These are phyloP conservation scores for Gnathonemus longibarbis DNA, from an alignment of 2,113 vertebrate species.

Conservation along the genomic window DNA sequence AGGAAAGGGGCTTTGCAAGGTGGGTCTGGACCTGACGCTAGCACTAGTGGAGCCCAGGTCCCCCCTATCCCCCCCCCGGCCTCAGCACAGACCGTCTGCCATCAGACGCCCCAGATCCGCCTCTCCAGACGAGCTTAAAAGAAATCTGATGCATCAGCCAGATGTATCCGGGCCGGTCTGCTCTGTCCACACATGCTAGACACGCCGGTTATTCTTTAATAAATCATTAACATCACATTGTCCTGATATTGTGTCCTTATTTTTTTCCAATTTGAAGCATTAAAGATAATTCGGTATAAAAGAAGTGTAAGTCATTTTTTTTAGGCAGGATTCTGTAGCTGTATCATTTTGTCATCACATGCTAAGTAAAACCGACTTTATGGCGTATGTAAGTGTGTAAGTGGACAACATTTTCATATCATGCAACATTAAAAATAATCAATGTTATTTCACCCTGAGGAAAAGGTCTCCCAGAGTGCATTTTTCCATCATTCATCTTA, in stretches of 20 bases:
- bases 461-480: not conserved
- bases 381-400: not conserved
- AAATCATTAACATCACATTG: not conserved
- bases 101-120: not conserved
- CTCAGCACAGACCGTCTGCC: not conserved
- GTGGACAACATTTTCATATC: not conserved
- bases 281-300: not conserved
- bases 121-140: constrained; percentile 4
- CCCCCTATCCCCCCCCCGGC: too few relatives aligned
- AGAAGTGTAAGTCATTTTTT: not conserved
- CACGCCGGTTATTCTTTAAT: not conserved
- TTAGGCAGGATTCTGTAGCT: not conserved
- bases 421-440: constrained; percentile 14
- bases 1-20: not conserved
- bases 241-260: not conserved
- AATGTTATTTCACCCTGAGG: not conserved
- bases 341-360: not conserved
- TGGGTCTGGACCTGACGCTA: not conserved
- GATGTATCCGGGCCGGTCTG: constrained; percentile 23
- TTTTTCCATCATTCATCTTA: not conserved
- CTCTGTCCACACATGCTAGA: not conserved
- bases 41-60: not conserved
- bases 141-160: constrained; percentile 30
- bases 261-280: not conserved
- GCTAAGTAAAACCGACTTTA: not conserved